Conservation (phyloP, 2,113 vertebrate species). For the Upupa epops region DNA sequence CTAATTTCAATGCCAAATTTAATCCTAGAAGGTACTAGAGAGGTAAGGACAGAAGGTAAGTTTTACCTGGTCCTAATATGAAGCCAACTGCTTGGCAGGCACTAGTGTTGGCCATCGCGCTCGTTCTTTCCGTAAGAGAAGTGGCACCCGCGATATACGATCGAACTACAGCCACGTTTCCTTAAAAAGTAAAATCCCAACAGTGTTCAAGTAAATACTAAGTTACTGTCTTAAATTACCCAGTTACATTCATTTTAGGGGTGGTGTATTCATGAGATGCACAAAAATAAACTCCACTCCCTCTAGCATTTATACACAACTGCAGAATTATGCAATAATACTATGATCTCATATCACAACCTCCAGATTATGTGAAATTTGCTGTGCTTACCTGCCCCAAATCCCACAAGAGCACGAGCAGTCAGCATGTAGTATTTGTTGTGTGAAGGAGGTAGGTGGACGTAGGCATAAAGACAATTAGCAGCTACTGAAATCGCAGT, state of each 20-base stretch:
- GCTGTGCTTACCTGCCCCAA: slow-evolving; percentile 90
- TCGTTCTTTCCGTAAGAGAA: slow-evolving; percentile 88
- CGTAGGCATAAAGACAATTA: slow-evolving; percentile 91
- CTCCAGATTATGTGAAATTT: background rate
- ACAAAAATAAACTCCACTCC: background rate
- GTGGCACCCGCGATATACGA: slow-evolving; percentile 93
- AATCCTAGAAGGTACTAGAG: background rate
- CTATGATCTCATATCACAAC: background rate
- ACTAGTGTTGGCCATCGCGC: slow-evolving; percentile 95
- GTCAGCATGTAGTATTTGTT: slow-evolving; percentile 91
- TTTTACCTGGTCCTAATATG: slow-evolving; percentile 93
- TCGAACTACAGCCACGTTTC: slow-evolving; percentile 92
- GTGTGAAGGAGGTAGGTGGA: slow-evolving; percentile 80
- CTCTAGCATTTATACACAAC: background rate
- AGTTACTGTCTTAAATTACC: background rate
- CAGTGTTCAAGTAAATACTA: background rate
- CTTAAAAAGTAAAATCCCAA: slow-evolving; percentile 63
- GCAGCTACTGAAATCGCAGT: slow-evolving; percentile 87
- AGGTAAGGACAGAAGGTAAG: background rate
- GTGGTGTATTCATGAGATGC: background rate
- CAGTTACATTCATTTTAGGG: background rate
- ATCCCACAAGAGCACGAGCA: slow-evolving; percentile 88
- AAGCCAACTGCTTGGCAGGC: slow-evolving; percentile 95
- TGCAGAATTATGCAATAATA: background rate
- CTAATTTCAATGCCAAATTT: background rate